phyloP scores from a whole-genome alignment of 53 echinoderm and acorn worm species.

The Glandiceps talaboti region DNA sequence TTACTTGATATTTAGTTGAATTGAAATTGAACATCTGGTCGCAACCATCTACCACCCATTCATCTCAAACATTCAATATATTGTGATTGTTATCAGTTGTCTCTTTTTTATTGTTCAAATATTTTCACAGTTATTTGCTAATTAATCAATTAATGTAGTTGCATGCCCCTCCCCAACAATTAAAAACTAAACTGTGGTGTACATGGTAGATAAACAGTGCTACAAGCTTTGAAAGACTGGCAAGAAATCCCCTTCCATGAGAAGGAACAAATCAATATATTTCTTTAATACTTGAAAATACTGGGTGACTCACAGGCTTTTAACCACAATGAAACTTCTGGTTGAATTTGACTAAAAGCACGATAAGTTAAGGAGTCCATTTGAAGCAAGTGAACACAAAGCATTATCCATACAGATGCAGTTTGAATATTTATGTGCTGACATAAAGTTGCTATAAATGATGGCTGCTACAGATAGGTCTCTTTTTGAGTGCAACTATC shows the following conservation, averaged over 20 bases:
- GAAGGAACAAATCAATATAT: not conserved
- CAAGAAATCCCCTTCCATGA: no score
- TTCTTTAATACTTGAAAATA: not conserved
- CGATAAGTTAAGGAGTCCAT: not conserved
- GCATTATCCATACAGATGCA: no score
- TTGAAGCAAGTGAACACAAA: not conserved
- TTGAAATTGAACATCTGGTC: no score
- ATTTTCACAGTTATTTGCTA: not conserved
- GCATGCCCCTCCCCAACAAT: not conserved
- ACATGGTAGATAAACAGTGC: no score
- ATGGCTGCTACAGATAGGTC: not conserved
- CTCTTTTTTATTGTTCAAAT: no score
- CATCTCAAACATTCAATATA: no score
- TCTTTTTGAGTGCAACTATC: not conserved
- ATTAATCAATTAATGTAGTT: not conserved
- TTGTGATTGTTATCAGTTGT: no score
- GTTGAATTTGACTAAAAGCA: not conserved
- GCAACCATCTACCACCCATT: no score
- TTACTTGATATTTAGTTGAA: no score
- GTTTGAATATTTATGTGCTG: not conserved
- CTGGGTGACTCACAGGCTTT: not conserved
- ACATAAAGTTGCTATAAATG: not conserved
- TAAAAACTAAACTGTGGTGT: no score
- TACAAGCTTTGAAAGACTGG: no score
- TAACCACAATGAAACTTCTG: not conserved